A percentile compares a stretch with the other conserved stretches of the same genome.
Evolutionary conservation across 2,113 vertebrate species (phyloP).

Genomic region (Ellobius talpinus): DNA sequence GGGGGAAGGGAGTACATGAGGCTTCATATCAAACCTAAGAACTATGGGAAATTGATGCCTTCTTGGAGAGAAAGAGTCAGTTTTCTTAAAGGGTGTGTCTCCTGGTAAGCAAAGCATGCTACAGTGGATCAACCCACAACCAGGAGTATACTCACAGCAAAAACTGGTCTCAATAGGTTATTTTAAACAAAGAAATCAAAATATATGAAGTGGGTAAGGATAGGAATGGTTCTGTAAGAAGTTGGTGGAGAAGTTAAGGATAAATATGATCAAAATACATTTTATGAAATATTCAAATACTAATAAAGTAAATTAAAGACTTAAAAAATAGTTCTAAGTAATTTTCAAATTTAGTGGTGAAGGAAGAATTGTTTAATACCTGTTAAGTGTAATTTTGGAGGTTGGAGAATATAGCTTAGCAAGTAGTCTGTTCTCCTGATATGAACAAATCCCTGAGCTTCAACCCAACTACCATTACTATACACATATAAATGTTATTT

Average conservation of each 20-base stretch:
- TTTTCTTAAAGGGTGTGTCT: not conserved
- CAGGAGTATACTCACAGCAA: not conserved
- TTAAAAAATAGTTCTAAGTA: conserved; percentile 15
- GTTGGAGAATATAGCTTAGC: not conserved
- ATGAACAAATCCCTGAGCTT: not conserved
- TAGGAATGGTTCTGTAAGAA: not conserved
- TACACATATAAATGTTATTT: not conserved
- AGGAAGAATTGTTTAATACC: not conserved
- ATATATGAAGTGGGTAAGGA: not conserved
- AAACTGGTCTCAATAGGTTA: not conserved
- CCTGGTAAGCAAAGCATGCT: not conserved
- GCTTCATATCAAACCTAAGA: not conserved
- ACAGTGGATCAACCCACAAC: not conserved
- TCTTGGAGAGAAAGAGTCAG: not conserved
- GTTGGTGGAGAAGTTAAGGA: not conserved
- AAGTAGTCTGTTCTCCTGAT: too few relatives aligned
- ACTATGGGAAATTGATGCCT: not conserved
- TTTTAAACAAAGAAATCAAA: not conserved
- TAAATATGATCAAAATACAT: not conserved
- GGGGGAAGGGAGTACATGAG: not conserved
- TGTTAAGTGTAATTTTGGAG: conserved; percentile 1
- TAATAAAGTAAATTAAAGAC: not conserved
- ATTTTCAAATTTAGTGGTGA: not conserved
- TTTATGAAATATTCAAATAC: not conserved
- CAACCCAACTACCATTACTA: not conserved